Base-by-base conservation (phyloP, 1,140 invertebrate species). In the Atta texana region DNA sequence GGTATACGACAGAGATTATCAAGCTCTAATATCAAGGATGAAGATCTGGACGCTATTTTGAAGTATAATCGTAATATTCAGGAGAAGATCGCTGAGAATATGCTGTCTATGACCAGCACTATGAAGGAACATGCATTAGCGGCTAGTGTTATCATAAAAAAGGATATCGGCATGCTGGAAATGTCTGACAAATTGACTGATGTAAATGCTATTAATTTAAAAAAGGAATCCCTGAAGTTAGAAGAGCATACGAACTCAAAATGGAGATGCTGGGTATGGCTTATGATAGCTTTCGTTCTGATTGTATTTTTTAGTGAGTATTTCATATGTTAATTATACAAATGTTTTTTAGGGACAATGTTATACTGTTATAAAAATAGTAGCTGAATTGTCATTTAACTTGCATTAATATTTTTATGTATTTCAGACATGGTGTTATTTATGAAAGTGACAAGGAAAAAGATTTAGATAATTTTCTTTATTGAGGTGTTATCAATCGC, bases 191-290 rank as follows among this genome's bases (percentile, higher is more conserved):
- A 97, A 84, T 93, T 98, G 74, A 97, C 98, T 0, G 98, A 99
- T 88, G 94, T 95, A 3, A 99, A 99, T 94, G 95, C 97, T 89
- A 93, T 93, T 24, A 97, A 97, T 71, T 95, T 99, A 74, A 97
- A 97, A 94, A 96, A 96, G 66, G 98, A 99, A 95, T 97, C 98
- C 12, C 96, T 97, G 10, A 97, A 97, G 92, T 94, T 99, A 34
- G 96, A 97, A 91, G 97, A 98, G 87, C 98, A 98, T 94, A 98
- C 97, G 28, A 96, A 97, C 88, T 97, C 97, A 86, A 97, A 97
- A 0, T 99, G 98, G 96, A 98, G 98, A 93, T 99, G 98, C 95
- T 99, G 98, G 98, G 96, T 99, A 82, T 99, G 98, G 98, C 92
- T 99, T 8, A 97, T 98, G 97, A 95, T 99, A 66, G 96, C 97